These are phyloP conservation scores for Drosophila nikananu DNA, from an alignment of 1,140 invertebrate species.

Conservation along the genomic window DNA sequence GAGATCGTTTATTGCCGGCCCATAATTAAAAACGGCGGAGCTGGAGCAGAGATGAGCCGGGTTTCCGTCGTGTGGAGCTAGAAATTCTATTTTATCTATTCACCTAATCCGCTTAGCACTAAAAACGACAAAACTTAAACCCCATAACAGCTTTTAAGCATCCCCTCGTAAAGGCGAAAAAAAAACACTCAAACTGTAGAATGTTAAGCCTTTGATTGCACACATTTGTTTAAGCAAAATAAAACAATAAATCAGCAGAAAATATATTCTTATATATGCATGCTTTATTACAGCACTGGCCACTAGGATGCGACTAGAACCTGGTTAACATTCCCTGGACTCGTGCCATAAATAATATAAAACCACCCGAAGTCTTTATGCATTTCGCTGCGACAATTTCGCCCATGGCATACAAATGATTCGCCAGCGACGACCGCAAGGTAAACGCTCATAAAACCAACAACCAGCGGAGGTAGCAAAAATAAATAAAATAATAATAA, in stretches of 20 bases:
- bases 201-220: constrained; percentile 59
- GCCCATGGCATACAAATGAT: constrained; percentile 72
- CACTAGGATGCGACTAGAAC: constrained; percentile 59
- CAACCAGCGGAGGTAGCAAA: constrained; percentile 23
- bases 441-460: constrained; percentile 60
- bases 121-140: constrained; percentile 20
- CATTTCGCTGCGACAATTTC: constrained; percentile 63
- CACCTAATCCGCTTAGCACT: constrained; percentile 30
- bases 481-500: constrained; percentile 32
- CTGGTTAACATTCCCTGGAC: constrained; percentile 56
- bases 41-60: constrained; percentile 35
- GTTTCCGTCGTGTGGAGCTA: constrained; percentile 32
- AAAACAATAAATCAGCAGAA: constrained; percentile 13
- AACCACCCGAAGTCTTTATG: constrained; percentile 31
- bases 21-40: constrained; percentile 57
- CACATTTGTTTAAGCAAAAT: constrained; percentile 29
- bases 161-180: constrained; percentile 34
- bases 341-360: constrained; percentile 67
- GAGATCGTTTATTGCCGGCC: constrained; percentile 53
- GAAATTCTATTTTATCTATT: constrained; percentile 22
- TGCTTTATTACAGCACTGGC: constrained; percentile 18
- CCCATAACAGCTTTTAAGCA: constrained; percentile 39
- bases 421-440: constrained; percentile 41
- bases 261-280: constrained; percentile 4
- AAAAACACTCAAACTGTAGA: constrained; percentile 36